phyloP scores from a whole-genome alignment of 2,888 invertebrate genomes.

The Hydroisotoma schaefferi region DNA sequence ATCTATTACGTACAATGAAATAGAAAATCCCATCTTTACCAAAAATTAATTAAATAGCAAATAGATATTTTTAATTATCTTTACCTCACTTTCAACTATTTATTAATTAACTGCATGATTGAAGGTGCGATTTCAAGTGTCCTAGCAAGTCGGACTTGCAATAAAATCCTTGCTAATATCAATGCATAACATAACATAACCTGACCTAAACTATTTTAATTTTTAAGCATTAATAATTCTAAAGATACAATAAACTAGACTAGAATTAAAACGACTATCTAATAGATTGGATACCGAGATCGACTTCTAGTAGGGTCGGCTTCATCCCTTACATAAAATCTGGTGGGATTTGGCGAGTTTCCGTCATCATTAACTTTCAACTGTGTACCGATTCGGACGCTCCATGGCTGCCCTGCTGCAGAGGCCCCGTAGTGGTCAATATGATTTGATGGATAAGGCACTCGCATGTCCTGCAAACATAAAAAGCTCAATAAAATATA shows the following conservation, averaged over 20 bases:
- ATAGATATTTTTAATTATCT: no score
- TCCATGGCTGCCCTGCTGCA: constrained; percentile 30
- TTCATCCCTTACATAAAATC: constrained; percentile 46
- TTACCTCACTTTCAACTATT: no score
- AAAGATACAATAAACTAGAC: not conserved
- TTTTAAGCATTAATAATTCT: not conserved
- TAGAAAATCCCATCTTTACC: no score
- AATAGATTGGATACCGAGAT: constrained; percentile 23
- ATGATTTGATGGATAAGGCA: not conserved
- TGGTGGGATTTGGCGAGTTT: constrained; percentile 37
- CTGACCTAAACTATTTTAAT: not conserved
- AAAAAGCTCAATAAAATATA: constrained; percentile 6
- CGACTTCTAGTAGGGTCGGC: constrained; percentile 23
- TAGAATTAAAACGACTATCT: not conserved
- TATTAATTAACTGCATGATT: no score
- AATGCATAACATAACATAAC: no score
- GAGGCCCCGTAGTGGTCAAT: constrained; percentile 9
- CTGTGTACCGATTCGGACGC: constrained; percentile 45
- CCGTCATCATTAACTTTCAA: constrained; percentile 47
- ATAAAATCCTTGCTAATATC: no score
- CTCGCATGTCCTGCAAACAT: constrained; percentile 3
- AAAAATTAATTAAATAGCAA: no score
- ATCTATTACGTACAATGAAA: no score
- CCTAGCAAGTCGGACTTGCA: no score
- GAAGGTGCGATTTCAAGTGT: no score